These are phyloP conservation scores for Myrmophylax atrothorax DNA, from an alignment of 2,113 vertebrate genomes.

Conservation along the genomic window DNA sequence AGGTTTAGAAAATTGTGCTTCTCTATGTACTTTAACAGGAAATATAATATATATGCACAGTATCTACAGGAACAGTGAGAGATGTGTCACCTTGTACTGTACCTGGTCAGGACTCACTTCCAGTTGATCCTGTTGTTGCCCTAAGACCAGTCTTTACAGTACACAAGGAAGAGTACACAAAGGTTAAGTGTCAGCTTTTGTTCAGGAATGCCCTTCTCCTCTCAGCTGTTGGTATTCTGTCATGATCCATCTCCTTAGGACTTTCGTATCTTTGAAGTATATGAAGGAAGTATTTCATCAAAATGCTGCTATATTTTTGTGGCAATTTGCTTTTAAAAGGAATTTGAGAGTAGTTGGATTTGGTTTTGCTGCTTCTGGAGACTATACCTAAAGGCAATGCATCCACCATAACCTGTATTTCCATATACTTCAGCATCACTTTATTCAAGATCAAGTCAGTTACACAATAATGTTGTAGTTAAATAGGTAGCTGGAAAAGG, in stretches of 20 bases:
- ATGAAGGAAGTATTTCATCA: neutral
- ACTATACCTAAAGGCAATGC: neutral
- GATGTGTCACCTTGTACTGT: neutral
- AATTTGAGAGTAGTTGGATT: neutral
- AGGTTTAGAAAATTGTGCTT: neutral
- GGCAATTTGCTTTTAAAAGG: neutral
- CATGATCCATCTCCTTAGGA: neutral
- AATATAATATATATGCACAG: fast-evolving
- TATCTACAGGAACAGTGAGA: neutral
- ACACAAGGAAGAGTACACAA: neutral
- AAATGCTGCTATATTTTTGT: neutral
- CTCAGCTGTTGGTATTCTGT: neutral
- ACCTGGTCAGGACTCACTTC: neutral
- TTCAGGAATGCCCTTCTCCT: neutral
- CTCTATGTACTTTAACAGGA: neutral
- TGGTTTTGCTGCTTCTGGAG: neutral
- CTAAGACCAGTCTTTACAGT: neutral
- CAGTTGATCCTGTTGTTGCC: neutral
- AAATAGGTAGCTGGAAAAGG: neutral
- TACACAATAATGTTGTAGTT: neutral
- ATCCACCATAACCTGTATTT: neutral
- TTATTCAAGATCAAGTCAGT: neutral
- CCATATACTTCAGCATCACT: neutral
- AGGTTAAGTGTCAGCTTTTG: neutral
- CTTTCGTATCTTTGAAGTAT: neutral